A percentile compares a stretch with the other conserved stretches of the same genome.
phyloP scores from a whole-genome alignment of 2,113 vertebrate species.

The Pollachius pollachius region DNA sequence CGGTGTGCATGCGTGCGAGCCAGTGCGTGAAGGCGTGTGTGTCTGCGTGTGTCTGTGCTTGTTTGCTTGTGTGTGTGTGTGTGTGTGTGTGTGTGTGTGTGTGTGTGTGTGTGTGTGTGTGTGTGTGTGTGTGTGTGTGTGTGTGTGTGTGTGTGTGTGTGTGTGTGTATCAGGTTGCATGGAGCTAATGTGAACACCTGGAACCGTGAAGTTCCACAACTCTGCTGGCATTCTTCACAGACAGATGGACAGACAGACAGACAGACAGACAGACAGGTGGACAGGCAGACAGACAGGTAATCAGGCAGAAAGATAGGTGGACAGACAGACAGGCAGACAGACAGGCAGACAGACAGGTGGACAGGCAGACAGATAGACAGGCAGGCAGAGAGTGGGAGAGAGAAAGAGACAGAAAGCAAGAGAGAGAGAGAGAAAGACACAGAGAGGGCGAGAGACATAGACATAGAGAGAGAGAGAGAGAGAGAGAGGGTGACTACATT shows the following conservation, averaged over 20 bases:
- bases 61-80: no score
- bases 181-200: conserved; percentile 1
- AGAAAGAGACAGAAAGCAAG: no score
- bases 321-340: not conserved
- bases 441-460: not conserved
- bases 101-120: not conserved
- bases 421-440: no score
- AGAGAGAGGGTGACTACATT: not conserved
- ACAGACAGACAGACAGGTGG: not conserved
- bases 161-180: conserved; percentile 16
- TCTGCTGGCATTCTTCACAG: not conserved
- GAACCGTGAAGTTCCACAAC: not conserved
- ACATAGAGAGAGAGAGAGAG: not conserved
- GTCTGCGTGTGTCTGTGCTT: not conserved
- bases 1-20: not conserved
- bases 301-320: not conserved
- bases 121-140: conserved; percentile 3
- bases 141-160: not conserved
- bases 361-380: no score
- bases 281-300: not conserved
- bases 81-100: no score
- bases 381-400: no score
- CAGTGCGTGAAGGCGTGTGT: conserved; percentile 4
- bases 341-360: not conserved
- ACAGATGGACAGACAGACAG: not conserved